These are phyloP conservation scores for Melanchra persicariae DNA, from an alignment of 2,888 invertebrate species.

Conservation along the genomic window DNA sequence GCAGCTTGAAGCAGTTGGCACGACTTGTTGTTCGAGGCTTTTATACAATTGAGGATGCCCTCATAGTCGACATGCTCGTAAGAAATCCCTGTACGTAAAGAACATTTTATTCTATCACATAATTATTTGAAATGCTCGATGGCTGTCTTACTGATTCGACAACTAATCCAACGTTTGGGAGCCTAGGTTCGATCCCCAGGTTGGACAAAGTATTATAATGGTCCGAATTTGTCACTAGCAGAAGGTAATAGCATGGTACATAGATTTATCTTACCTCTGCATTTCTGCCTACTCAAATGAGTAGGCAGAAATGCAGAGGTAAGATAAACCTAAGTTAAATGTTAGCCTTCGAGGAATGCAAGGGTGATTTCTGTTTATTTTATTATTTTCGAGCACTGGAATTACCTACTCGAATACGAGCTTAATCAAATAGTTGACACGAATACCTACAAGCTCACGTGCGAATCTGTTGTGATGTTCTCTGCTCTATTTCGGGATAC, in stretches of 20 bases:
- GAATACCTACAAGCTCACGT: not conserved
- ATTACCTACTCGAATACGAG: not conserved
- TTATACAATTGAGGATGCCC: slow-evolving; percentile 97
- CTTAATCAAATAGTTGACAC: not conserved
- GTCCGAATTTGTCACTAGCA: too few relatives aligned
- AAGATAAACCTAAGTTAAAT: too few relatives aligned
- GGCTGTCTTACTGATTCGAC: not conserved
- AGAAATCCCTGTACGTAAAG: slow-evolving; percentile 96
- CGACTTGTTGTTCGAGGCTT: slow-evolving; percentile 98
- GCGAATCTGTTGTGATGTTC: not conserved
- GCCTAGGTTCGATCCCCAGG: not conserved
- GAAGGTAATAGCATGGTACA: too few relatives aligned
- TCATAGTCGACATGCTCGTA: slow-evolving; percentile 98
- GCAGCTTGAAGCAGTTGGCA: slow-evolving; percentile 97
- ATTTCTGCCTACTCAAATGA: too few relatives aligned
- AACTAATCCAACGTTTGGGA: not conserved
- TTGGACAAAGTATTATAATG: not conserved
- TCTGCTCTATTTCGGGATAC: not conserved
- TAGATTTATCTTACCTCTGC: too few relatives aligned
- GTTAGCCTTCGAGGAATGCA: too few relatives aligned
- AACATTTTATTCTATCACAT: not conserved
- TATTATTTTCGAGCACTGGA: too few relatives aligned
- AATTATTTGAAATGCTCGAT: not conserved
- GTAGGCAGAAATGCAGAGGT: too few relatives aligned
- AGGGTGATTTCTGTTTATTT: not conserved